These are phyloP conservation scores for Acridotheres tristis DNA, from an alignment of 2,797 vertebrate genomes.

Conservation along the genomic window DNA sequence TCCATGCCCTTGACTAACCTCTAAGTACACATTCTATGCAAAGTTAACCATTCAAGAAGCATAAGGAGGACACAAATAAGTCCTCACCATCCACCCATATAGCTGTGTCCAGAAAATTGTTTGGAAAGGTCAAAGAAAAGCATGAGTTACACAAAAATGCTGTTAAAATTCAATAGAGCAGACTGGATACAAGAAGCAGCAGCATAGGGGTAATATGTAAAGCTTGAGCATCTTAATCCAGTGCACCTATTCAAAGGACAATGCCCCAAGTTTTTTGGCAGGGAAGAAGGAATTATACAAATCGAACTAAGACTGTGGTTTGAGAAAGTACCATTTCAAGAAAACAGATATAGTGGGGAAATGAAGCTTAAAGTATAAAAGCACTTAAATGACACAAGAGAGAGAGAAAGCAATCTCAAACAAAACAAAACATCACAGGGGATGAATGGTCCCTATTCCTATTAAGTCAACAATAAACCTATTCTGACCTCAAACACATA, in stretches of 20 bases:
- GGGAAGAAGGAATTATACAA: not conserved
- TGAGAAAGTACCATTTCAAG: not conserved
- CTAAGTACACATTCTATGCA: not conserved
- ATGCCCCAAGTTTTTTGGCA: not conserved
- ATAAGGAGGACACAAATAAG: not conserved
- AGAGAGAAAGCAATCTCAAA: not conserved
- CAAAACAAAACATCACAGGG: not conserved
- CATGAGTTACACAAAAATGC: not conserved
- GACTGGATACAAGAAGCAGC: not conserved
- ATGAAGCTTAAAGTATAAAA: not conserved
- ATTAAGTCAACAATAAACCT: not conserved
- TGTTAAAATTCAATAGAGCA: not conserved
- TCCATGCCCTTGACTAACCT: not conserved
- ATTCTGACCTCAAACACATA: not conserved
- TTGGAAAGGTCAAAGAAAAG: not conserved
- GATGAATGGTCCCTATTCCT: not conserved
- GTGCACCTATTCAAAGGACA: not conserved
- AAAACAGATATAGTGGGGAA: not conserved
- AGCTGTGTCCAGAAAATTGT: not conserved
- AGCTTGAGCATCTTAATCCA: not conserved
- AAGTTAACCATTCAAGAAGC: not conserved
- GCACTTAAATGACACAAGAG: not conserved
- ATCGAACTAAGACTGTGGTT: not conserved
- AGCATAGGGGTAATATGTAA: fast-evolving
- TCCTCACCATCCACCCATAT: not conserved